phyloP scores from a whole-genome alignment of 64 coral and sea anemone genomes.

The Montipora efflorescens region DNA sequence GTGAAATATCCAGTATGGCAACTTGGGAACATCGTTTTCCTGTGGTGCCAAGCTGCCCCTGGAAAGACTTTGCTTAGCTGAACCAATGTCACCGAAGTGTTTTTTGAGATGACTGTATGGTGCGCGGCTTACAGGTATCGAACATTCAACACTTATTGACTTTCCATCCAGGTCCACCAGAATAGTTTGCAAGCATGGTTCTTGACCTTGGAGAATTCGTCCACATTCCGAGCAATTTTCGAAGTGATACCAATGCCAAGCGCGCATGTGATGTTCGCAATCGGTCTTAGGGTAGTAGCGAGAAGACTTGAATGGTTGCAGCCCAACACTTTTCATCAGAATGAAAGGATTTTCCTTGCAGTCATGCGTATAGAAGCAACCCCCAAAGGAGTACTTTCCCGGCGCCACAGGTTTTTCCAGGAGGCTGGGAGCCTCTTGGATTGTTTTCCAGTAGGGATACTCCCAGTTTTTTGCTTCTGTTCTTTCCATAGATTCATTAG shows the following conservation, averaged over 20 bases:
- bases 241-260: conserved; percentile 60
- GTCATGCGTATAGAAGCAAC: conserved; percentile 40
- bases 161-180: background rate
- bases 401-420: background rate
- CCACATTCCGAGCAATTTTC: conserved; percentile 27
- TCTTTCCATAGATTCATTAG: too few relatives aligned
- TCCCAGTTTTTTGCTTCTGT: background rate
- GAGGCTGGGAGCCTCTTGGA: conserved; percentile 45
- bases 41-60: background rate
- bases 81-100: background rate
- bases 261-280: background rate
- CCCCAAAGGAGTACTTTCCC: conserved; percentile 51
- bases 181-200: background rate
- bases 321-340: background rate
- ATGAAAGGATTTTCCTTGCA: conserved; percentile 21
- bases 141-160: background rate
- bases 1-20: conserved; percentile 62
- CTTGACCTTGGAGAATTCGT: conserved; percentile 7
- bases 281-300: background rate
- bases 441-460: conserved; percentile 72
- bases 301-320: background rate
- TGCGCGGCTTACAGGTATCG: background rate
- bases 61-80: background rate
- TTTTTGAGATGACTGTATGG: background rate
- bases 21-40: background rate